A percentile compares a stretch with the other conserved stretches of the same genome.
phyloP scores from a whole-genome alignment of 2,888 invertebrate genomes.

The Dromius quadrimaculatus region DNA sequence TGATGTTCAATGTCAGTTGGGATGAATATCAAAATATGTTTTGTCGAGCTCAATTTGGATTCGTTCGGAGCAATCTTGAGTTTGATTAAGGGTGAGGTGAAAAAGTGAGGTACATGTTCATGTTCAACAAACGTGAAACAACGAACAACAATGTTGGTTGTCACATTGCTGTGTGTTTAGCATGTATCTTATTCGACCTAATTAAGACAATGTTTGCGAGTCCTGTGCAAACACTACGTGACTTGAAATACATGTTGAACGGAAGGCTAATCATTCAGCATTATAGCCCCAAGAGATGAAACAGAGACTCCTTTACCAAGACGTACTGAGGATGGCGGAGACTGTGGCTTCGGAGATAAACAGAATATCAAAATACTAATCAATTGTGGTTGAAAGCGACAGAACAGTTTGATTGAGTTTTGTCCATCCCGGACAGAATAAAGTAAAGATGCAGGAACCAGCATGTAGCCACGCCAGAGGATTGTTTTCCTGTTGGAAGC shows the following conservation, averaged over 20 bases:
- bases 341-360: not conserved
- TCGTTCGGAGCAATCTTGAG: slow-evolving; percentile 10
- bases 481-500: slow-evolving; percentile 33
- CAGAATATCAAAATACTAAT: not conserved
- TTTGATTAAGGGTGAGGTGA: not conserved
- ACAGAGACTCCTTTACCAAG: not conserved
- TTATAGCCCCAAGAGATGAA: slow-evolving; percentile 34
- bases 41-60: slow-evolving; percentile 13
- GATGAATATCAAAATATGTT: too few relatives aligned
- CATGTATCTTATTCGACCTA: slow-evolving; percentile 52
- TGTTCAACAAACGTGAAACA: slow-evolving; percentile 15
- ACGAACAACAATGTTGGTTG: slow-evolving; percentile 30
- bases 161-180: slow-evolving; percentile 49
- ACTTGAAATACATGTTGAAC: slow-evolving; percentile 52
- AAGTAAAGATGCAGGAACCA: not conserved
- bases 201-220: slow-evolving; percentile 52
- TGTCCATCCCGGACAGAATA: not conserved
- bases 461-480: slow-evolving; percentile 18
- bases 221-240: slow-evolving; percentile 51
- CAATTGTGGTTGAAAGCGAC: slow-evolving; percentile 2
- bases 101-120: too few relatives aligned
- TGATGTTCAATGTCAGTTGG: too few relatives aligned
- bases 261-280: slow-evolving; percentile 48
- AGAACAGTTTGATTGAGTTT: not conserved
- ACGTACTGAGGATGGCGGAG: not conserved